Conservation (phyloP, 1,140 invertebrate species). For the Drosophila azteca region DNA sequence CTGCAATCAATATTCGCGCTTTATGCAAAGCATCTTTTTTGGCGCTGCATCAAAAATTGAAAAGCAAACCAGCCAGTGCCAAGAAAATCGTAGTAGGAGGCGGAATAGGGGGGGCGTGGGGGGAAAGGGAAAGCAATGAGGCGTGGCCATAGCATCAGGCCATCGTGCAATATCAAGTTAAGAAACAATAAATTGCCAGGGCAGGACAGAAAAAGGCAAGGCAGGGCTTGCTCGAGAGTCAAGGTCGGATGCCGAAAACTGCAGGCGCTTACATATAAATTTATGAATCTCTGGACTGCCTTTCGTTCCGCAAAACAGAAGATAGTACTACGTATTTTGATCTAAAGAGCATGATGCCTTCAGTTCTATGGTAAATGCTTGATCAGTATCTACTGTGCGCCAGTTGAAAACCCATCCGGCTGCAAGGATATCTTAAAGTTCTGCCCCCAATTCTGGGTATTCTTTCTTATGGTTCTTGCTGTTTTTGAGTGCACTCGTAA, state of each 20-base stretch:
- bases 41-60: constrained; percentile 70
- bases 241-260: constrained; percentile 58
- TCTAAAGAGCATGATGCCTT: no score
- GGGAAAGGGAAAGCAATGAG: constrained; percentile 53
- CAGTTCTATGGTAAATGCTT: no score
- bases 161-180: constrained; percentile 68
- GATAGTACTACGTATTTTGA: background rate
- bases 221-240: constrained; percentile 7
- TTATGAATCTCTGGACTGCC: constrained; percentile 63
- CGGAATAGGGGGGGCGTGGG: background rate
- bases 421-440: no score
- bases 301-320: constrained; percentile 19
- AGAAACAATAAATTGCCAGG: constrained; percentile 72
- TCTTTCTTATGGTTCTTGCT: constrained; percentile 17
- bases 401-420: no score
- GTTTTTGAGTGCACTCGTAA: constrained; percentile 61
- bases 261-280: constrained; percentile 73
- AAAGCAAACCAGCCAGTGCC: constrained; percentile 27
- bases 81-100: constrained; percentile 1
- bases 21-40: constrained; percentile 70
- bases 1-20: constrained; percentile 67
- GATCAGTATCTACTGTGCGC: no score
- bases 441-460: background rate
- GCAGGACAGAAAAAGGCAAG: constrained; percentile 12
- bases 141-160: constrained; percentile 45